Evolutionary conservation across 1,140 invertebrate species (phyloP), one percentile per base, ranked within the genome.

Genomic region (Achroia grisella): DNA sequence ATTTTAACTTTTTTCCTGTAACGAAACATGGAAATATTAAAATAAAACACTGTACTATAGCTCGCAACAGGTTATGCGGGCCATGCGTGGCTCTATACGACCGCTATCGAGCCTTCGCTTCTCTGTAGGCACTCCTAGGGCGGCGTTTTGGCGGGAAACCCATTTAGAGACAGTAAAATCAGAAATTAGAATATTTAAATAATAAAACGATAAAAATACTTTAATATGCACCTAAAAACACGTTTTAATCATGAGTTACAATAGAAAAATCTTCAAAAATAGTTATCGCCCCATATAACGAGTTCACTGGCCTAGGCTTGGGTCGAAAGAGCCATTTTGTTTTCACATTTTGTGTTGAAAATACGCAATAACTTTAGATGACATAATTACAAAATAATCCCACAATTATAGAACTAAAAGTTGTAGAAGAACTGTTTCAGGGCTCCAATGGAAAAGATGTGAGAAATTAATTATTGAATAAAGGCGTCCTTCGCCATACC

Each of bases 1-100:
- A 96, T 95, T 77, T 91, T 93, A 63, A 73, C 71, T 76, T 82
- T 82, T 85, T 85, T 85, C 89, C 89, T 86, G 67, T 17, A 61
- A 69, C 13, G 34, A 37, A 68, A 74, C 62, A 50, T 56, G 56
- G 17, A 32, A 59, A 56, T 50, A 48, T 48, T 47, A 10, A 40
- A 46, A 40, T 48, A 55, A 64, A 56, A 54, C 45, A 59, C 28
- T 10, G 44, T 59, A 54, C 49, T 53, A 50, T 66, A 57, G 35
- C 46, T 48, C 44, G 51, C 58, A 71, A 65, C 61, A 72, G 68
- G 68, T 73, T 72, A 70, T 52, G 44, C 50, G 48, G 40, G 36
- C 55, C 61, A 66, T 54, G 58, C 62, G 49, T 50, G 39, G 55
- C 41, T 37, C 45, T 54, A 49, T 50, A 37, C 31, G 44, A 64